Evolutionary conservation across 2,888 invertebrate species (phyloP).

Genomic region (Fragum whitleyi): DNA sequence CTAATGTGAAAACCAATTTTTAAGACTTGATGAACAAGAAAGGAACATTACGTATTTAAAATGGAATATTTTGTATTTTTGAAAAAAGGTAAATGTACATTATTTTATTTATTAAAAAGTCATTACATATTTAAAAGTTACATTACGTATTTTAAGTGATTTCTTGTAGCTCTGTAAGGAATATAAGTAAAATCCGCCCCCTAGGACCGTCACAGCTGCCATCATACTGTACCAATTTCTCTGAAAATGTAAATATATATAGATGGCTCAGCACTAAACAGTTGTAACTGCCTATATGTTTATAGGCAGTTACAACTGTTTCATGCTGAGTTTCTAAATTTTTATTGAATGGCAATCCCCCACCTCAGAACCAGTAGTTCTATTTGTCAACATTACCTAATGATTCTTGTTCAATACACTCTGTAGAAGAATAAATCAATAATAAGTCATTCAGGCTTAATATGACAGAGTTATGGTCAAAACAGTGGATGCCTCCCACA

Average conservation of each 20-base stretch:
- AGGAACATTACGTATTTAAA: too few relatives aligned
- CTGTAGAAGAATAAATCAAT: not conserved
- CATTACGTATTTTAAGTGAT: slow-evolving; percentile 5
- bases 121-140: too few relatives aligned
- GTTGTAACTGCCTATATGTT: too few relatives aligned
- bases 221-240: not conserved
- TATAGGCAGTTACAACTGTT: too few relatives aligned
- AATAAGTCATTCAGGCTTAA: not conserved
- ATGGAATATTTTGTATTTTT: too few relatives aligned
- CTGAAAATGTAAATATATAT: not conserved
- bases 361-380: not conserved
- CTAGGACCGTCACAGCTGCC: not conserved
- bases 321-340: too few relatives aligned
- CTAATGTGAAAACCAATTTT: not conserved
- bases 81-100: not conserved
- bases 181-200: not conserved
- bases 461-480: not conserved
- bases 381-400: too few relatives aligned
- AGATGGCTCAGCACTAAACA: too few relatives aligned
- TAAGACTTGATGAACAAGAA: not conserved
- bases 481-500: not conserved
- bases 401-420: too few relatives aligned
- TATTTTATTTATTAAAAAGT: not conserved
- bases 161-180: slow-evolving; percentile 11
- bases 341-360: too few relatives aligned